Conservation (phyloP, 2,113 vertebrate genomes). For the Pagrus major region DNA sequence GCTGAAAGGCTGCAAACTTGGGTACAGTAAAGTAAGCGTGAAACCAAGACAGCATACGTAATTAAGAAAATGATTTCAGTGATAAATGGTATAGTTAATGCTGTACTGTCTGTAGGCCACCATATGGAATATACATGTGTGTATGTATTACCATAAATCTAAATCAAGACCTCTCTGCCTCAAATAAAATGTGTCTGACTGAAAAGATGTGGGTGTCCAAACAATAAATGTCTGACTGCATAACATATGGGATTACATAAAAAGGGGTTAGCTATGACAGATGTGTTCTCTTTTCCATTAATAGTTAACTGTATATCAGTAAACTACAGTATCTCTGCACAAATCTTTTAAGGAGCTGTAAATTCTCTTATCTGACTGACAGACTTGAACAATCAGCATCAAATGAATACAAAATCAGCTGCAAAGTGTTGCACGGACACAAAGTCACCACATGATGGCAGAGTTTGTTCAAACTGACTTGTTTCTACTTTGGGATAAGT, state of each 20-base stretch:
- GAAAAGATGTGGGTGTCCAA: too few relatives aligned
- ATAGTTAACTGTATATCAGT: not conserved
- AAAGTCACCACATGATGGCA: slow-evolving; percentile 39
- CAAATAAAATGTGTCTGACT: too few relatives aligned
- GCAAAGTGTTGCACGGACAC: slow-evolving; percentile 1
- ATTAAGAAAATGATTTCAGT: not conserved
- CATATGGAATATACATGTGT: too few relatives aligned
- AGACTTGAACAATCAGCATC: not conserved
- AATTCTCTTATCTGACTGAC: not conserved
- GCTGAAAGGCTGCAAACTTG: not conserved
- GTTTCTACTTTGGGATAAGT: not conserved
- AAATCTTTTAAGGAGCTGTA: not conserved
- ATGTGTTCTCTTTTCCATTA: not conserved
- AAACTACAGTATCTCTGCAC: not conserved
- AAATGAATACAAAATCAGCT: too few relatives aligned
- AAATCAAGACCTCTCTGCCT: too few relatives aligned
- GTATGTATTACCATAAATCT: too few relatives aligned
- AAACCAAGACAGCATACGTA: not conserved
- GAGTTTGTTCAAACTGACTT: not conserved
- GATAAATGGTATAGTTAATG: not conserved
- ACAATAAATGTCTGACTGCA: too few relatives aligned
- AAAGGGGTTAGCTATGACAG: too few relatives aligned
- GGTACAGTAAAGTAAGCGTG: not conserved
- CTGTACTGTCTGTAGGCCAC: too few relatives aligned
- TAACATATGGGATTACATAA: too few relatives aligned